Evolutionary conservation across 2,888 invertebrate species (phyloP).

Genomic region (Dynastes grantii): DNA sequence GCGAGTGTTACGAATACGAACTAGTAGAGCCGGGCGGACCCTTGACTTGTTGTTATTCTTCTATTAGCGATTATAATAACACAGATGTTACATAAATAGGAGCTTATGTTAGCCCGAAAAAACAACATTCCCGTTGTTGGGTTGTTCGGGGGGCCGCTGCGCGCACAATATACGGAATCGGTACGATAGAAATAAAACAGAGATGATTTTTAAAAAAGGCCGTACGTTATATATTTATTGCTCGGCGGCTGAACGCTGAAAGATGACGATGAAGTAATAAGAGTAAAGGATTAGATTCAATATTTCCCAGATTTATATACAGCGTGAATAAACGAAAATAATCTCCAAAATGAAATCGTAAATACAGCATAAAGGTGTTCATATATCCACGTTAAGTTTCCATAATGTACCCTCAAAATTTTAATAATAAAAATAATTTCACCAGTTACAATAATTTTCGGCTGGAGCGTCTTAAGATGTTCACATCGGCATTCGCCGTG

Average conservation of each 20-base stretch:
- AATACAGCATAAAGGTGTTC: no score
- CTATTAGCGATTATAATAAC: slow-evolving; percentile 54
- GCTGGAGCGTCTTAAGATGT: no score
- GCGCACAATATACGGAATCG: slow-evolving; percentile 5
- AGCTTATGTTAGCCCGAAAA: slow-evolving; percentile 35
- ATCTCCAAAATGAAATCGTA: no score
- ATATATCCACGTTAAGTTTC: no score
- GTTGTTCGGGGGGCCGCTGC: not conserved
- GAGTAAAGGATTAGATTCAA: not conserved
- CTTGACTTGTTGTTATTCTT: slow-evolving; percentile 53
- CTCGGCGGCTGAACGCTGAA: slow-evolving; percentile 3
- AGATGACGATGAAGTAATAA: slow-evolving; percentile 13
- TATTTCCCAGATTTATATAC: slow-evolving; percentile 10
- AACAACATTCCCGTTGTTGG: slow-evolving; percentile 43
- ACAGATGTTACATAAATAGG: slow-evolving; percentile 52
- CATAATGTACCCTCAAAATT: no score
- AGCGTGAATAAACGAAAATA: no score
- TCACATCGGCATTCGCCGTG: no score
- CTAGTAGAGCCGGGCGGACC: slow-evolving; percentile 30
- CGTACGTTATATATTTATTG: not conserved
- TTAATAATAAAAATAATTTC: no score
- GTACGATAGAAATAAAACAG: slow-evolving; percentile 32
- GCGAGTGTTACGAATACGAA: not conserved
- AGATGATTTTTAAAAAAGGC: slow-evolving; percentile 2
- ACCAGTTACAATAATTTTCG: no score